Conservation (phyloP, 2,888 invertebrate genomes). For the Tupiocoris notatus region DNA sequence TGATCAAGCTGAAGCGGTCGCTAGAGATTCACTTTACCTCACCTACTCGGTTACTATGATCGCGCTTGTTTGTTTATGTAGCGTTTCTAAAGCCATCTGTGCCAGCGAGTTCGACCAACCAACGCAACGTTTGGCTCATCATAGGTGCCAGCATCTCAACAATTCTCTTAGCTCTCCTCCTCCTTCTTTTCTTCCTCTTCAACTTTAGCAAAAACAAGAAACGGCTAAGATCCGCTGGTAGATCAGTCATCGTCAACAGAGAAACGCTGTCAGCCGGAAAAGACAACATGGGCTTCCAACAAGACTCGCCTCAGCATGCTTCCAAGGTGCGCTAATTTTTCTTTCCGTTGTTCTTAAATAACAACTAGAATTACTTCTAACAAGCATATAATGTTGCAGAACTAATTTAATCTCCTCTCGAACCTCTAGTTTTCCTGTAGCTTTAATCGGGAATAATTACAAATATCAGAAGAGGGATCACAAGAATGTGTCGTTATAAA, state of each 20-base stretch:
- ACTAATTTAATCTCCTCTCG: too few relatives aligned
- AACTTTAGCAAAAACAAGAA: constrained; percentile 45
- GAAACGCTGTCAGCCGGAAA: constrained; percentile 33
- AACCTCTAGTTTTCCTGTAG: too few relatives aligned
- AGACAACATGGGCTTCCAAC: constrained; percentile 48
- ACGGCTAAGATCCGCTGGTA: constrained; percentile 19
- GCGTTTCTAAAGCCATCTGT: constrained; percentile 66
- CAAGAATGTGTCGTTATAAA: too few relatives aligned
- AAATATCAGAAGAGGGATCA: too few relatives aligned
- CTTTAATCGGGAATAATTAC: too few relatives aligned
- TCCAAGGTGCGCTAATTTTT: constrained; percentile 45
- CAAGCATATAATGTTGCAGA: too few relatives aligned
- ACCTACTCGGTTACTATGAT: background rate
- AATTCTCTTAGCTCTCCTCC: constrained; percentile 60
- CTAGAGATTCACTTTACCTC: constrained; percentile 1
- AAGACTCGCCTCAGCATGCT: constrained; percentile 41
- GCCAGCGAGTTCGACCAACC: constrained; percentile 49
- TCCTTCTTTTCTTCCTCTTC: constrained; percentile 54
- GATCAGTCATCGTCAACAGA: constrained; percentile 17
- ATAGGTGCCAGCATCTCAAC: constrained; percentile 63
- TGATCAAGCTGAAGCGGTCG: constrained; percentile 29
- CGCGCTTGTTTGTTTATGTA: constrained; percentile 53
- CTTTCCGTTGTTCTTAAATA: background rate
- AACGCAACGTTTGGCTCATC: constrained; percentile 63
- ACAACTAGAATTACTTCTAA: too few relatives aligned